Percentiles rank a stretch among this genome's conserved stretches.
phyloP scores from a whole-genome alignment of 2,797 vertebrate genomes.

The Pterois miles region DNA sequence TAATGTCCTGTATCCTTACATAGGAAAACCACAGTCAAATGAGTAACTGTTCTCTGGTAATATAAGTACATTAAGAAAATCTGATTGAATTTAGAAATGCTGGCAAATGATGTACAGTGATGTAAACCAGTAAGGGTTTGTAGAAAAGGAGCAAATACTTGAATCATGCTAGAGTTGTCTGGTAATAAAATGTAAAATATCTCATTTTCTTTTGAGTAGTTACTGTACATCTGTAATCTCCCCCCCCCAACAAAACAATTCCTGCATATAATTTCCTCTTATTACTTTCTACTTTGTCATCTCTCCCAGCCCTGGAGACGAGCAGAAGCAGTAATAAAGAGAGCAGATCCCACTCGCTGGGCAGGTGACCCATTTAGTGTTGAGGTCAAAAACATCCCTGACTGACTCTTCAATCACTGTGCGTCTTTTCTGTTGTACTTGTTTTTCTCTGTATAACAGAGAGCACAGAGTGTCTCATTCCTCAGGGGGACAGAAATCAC shows the following conservation, averaged over 20 bases:
- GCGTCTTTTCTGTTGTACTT: conserved; percentile 39
- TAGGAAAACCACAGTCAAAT: conserved; percentile 11
- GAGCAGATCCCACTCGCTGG: conserved; percentile 3
- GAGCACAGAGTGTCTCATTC: conserved; percentile 46
- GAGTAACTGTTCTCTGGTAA: background rate
- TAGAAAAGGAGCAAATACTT: background rate
- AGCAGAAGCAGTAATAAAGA: conserved; percentile 27
- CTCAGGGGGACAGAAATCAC: conserved; percentile 67
- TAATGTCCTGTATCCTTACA: background rate
- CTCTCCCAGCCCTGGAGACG: background rate
- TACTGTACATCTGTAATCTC: background rate
- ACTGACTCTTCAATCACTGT: conserved; percentile 22
- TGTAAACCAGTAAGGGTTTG: background rate
- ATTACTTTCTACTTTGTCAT: conserved; percentile 1
- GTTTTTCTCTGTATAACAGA: conserved; percentile 41
- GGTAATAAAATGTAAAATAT: background rate
- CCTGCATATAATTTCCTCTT: background rate
- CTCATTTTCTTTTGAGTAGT: background rate
- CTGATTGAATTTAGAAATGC: background rate
- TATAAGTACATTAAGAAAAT: conserved; percentile 4
- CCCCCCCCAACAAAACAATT: background rate
- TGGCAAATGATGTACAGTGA: background rate
- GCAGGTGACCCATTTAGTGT: conserved; percentile 28
- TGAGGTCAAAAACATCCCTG: conserved; percentile 52
- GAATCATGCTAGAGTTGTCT: background rate